Conservation (phyloP, 2,113 vertebrate species). For the Entelurus aequoreus region DNA sequence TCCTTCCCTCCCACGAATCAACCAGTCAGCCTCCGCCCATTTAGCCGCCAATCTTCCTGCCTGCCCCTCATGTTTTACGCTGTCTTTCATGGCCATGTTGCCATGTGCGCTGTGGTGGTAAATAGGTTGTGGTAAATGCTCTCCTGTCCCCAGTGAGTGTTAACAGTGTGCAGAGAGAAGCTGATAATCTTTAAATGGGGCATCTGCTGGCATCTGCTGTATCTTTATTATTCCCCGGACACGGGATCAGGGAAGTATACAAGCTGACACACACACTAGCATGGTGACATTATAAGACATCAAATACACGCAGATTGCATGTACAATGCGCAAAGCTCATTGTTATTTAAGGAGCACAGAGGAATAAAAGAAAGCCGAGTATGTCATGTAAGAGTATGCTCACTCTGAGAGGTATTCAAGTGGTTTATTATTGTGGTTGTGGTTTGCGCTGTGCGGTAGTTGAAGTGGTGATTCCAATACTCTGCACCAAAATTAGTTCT, state of each 20-base stretch:
- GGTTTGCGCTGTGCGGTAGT: too few species aligned
- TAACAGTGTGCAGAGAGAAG: slow-evolving; percentile 89
- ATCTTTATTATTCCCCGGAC: slow-evolving; percentile 93
- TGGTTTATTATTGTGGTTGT: too few species aligned
- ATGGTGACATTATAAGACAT: slow-evolving; percentile 4
- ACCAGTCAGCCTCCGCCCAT: slow-evolving; percentile 43
- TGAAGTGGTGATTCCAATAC: too few species aligned
- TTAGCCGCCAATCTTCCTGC: slow-evolving; percentile 17
- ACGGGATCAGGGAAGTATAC: slow-evolving; percentile 42
- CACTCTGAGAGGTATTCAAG: background rate
- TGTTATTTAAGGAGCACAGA: background rate
- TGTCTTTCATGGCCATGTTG: slow-evolving; percentile 42
- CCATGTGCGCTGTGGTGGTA: slow-evolving; percentile 69
- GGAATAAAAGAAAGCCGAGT: background rate
- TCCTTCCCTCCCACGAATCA: background rate
- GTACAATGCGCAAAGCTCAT: slow-evolving; percentile 1
- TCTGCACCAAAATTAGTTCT: too few species aligned
- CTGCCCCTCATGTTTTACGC: slow-evolving; percentile 50
- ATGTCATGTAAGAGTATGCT: background rate
- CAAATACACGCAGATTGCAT: slow-evolving; percentile 11
- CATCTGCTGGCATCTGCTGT: slow-evolving; percentile 98
- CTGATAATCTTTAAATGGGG: slow-evolving; percentile 92
- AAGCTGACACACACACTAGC: slow-evolving; percentile 57
- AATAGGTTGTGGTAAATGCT: slow-evolving; percentile 77
- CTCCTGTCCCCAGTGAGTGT: slow-evolving; percentile 84